A percentile compares a stretch with the other conserved stretches of the same genome.
Conservation (phyloP, 2,797 vertebrate species). For the Thunnus albacares region DNA sequence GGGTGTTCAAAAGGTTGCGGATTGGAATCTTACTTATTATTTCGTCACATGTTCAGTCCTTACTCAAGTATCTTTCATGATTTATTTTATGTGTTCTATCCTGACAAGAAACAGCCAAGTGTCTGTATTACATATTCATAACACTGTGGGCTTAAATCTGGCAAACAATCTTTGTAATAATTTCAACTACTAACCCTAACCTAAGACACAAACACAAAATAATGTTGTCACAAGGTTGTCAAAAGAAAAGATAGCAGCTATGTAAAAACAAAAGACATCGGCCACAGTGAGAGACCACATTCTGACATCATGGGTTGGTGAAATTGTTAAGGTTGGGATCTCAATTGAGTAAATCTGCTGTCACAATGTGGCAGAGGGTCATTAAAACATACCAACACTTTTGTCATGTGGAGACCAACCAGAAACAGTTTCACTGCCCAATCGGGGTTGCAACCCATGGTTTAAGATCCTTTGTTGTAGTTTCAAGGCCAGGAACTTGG, state of each 20-base stretch:
- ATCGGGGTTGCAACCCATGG: slow-evolving; percentile 46
- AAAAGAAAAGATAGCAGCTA: slow-evolving; percentile 15
- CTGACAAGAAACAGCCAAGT: not conserved
- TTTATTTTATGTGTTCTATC: not conserved
- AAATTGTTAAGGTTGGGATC: slow-evolving; percentile 48
- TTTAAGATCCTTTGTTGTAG: slow-evolving; percentile 52
- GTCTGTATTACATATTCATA: not conserved
- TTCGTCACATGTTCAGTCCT: not conserved
- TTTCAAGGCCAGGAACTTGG: slow-evolving; percentile 66
- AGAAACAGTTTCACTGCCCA: slow-evolving; percentile 56
- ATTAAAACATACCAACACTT: slow-evolving; percentile 65
- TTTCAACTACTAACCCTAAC: too few species aligned
- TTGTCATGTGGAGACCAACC: slow-evolving; percentile 63
- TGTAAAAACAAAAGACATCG: slow-evolving; percentile 18
- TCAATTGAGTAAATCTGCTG: slow-evolving; percentile 57
- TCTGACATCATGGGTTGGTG: slow-evolving; percentile 50
- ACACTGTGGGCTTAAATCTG: not conserved
- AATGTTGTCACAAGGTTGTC: not conserved
- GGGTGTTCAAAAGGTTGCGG: not conserved
- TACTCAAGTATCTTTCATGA: not conserved
- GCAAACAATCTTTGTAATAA: too few species aligned
- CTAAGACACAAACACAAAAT: too few species aligned
- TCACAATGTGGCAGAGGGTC: slow-evolving; percentile 47
- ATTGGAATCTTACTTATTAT: not conserved
- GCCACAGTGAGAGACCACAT: slow-evolving; percentile 24